Base-by-base conservation (phyloP, 2,888 invertebrate genomes). In the Tipula vernalis region DNA sequence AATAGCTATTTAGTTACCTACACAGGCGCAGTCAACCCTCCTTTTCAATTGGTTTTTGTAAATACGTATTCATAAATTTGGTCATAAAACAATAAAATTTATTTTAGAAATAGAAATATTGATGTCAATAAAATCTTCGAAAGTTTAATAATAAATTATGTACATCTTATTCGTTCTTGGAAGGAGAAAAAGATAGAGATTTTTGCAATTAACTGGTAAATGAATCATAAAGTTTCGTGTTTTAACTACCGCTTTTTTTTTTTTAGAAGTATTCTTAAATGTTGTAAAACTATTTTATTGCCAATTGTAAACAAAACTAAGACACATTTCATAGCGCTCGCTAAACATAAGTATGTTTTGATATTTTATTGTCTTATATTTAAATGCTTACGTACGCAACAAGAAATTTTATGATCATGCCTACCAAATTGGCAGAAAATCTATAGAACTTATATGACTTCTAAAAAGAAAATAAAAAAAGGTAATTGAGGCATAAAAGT, bases 251-350 rank as follows among this genome's bases (percentile, higher is more conserved):
- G 71, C 28, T n/a, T 71, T 18, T 71, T 71, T 71, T 71, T 28
- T 28, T 71, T 71, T 28, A 2, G 71, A 71, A 28, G 10, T 28
- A 18, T 8, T 28, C 18, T 28, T 15, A 18, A 28, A 28, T 71
- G 71, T 71, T 71, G 71, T 71, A 71, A 71, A 71, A 71, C 71
- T 71, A 71, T 71, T 71, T 71, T 71, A 71, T 71, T 71, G 71
- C 28, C 28, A 71, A 28, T 71, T 71, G 71, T 71, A 71, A 71
- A 71, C 28, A 28, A 71, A 8, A 28, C 12, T 12, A 71, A 28
- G 3, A 18, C 18, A 5, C 18, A 5, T 57, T 57, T 13, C 51
- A 3, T 57, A 57, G 57, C 12, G 71, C 12, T 28, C 28, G 18
- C 2, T 12, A 71, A 10, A 28, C n/a, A 3, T 2, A 28, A 28